Evolutionary conservation across 2,888 invertebrate genomes (phyloP).

Genomic region (Minunthozetes semirufus): DNA sequence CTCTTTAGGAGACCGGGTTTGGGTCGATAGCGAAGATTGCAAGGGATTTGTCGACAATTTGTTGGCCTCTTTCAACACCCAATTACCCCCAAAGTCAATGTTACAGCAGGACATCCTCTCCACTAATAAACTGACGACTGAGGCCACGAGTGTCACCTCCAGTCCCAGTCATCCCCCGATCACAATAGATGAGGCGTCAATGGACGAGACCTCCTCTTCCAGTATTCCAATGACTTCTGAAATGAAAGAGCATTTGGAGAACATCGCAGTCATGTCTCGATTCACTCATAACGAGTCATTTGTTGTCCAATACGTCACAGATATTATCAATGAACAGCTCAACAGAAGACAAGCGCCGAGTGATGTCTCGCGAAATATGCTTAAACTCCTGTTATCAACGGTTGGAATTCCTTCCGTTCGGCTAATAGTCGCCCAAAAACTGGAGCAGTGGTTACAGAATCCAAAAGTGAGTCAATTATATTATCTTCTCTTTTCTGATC

Average conservation of each 20-base stretch:
- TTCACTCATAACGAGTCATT: slow-evolving; percentile 59
- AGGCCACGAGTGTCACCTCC: neutral
- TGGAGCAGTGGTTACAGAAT: slow-evolving; percentile 92
- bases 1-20: slow-evolving; percentile 81
- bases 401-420: slow-evolving; percentile 81
- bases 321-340: slow-evolving; percentile 79
- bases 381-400: slow-evolving; percentile 73
- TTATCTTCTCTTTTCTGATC: neutral
- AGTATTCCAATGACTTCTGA: slow-evolving; percentile 12
- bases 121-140: slow-evolving; percentile 43
- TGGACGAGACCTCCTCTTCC: slow-evolving; percentile 46
- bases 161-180: slow-evolving; percentile 32
- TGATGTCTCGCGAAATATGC: slow-evolving; percentile 71
- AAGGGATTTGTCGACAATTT: slow-evolving; percentile 86
- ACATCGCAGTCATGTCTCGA: slow-evolving; percentile 48
- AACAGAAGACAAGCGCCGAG: slow-evolving; percentile 72
- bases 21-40: slow-evolving; percentile 89
- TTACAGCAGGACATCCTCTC: slow-evolving; percentile 51
- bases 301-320: slow-evolving; percentile 72
- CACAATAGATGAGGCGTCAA: slow-evolving; percentile 45
- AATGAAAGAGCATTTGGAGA: slow-evolving; percentile 37
- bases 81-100: slow-evolving; percentile 63
- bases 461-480: slow-evolving; percentile 58
- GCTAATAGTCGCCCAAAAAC: slow-evolving; percentile 65
- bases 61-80: slow-evolving; percentile 73